Evolutionary conservation across 92 coral and sea anemone species (phyloP).

Genomic region (Phymanthus crucifer): DNA sequence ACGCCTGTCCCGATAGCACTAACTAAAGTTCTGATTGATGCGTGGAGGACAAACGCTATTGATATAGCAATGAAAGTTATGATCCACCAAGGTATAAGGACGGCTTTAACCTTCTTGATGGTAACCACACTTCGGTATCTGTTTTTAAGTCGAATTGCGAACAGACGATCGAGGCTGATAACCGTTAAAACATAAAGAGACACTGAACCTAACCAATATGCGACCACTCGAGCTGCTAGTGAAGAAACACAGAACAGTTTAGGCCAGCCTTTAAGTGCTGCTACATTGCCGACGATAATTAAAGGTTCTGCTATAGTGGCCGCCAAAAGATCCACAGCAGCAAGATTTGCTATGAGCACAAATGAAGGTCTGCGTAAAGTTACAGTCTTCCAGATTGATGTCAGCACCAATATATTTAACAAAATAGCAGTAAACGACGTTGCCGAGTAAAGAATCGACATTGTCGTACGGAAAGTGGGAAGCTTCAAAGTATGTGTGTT

Average conservation of each 20-base stretch:
- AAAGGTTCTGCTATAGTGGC: neutral
- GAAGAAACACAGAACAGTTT: constrained; percentile 2
- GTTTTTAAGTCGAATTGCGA: neutral
- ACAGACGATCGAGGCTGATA: constrained; percentile 26
- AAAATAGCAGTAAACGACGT: neutral
- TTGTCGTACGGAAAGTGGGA: constrained; percentile 9
- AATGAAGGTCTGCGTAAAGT: constrained; percentile 12
- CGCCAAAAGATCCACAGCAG: neutral
- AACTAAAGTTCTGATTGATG: neutral
- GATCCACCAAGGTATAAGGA: constrained; percentile 5
- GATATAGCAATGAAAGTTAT: neutral
- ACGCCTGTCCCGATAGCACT: neutral
- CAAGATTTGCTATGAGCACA: constrained; percentile 8
- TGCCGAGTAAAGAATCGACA: neutral
- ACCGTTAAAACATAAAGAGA: constrained; percentile 13
- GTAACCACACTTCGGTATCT: constrained; percentile 19
- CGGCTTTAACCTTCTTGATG: neutral
- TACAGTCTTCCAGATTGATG: constrained; percentile 18
- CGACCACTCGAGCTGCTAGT: neutral
- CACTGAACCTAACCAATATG: constrained; percentile 13
- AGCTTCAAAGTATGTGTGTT: neutral
- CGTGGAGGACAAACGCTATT: neutral
- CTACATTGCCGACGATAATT: neutral
- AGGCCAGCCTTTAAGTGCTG: neutral
- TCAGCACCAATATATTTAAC: neutral